Base-by-base conservation (phyloP, 2,888 invertebrate genomes). In the Tineola bisselliella region DNA sequence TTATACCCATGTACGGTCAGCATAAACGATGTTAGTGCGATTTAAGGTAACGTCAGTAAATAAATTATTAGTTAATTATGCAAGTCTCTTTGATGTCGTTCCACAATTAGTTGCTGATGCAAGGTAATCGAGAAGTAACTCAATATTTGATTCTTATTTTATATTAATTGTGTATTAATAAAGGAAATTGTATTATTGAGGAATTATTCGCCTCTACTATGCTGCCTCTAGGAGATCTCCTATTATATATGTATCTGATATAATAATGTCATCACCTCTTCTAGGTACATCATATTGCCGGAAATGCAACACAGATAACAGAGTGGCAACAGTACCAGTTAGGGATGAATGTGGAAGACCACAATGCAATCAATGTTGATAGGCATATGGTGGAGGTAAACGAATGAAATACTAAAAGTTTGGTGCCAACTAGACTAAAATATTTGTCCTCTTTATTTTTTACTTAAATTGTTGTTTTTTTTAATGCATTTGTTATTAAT, bases 1-100 rank as follows among this genome's bases (percentile, higher is more conserved):
- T 48, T 48, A 48, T 30, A 19, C 11, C 56, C 56, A 56, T 17
- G 18, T 33, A 58, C 6, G 58, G 58, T 17, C 13, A 30, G 58
- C 12, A 58, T 58, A 33, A 58, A 58, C 4, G 52, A 54, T 54
- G 54, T 25, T 25, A 13, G 25, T 25, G n/a, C 48, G 48, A 48
- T 48, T 48, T 48, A 48, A 48, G 48, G 48, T 48, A 48, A 15
- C 2, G 48, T 48, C 48, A 10, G 54, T n/a, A 25, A 18, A 54
- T 54, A 54, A 54, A 54, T 52, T 54, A 54, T 25, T 25, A 18
- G 54, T 5, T 54, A 54, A 54, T 54, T 54, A 54, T 54, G 54
- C 17, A 54, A 54, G 54, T 10, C 19, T 54, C 48, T 10, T 48
- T 48, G 48, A 48, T 10, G 48, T 48, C 10, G 10, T 5, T 48